Base-by-base conservation (phyloP, 2,888 invertebrate genomes). In the Lathronympha strigana region DNA sequence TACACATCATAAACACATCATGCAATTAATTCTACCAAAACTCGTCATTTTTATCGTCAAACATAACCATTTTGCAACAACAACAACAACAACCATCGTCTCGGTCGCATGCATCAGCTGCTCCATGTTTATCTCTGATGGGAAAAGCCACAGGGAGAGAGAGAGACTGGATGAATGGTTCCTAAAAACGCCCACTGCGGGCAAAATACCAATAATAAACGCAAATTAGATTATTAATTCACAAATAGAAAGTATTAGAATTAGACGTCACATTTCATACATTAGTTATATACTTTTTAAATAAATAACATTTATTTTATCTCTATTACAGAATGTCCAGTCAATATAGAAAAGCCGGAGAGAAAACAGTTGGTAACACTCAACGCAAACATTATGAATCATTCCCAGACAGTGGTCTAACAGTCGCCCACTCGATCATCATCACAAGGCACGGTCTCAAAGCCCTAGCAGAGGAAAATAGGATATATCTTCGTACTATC, bases 371-470 rank as follows among this genome's bases (percentile, higher is more conserved):
- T 77, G 75, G 87, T 83, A 85, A 80, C 77, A 80, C 75, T 76
- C 81, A 79, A 84, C 80, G 83, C 87, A 85, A 88, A 80, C 86
- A 87, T 85, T 77, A 87, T 76, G 82, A 90, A 90, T 90, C 90
- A 90, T 90, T 90, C 90, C 91, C 85, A 81, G 79, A 84, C 83
- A 82, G 84, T 78, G 82, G 83, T 83, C 77, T 82, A 77, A 77
- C 72, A 73, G 81, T 82, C 84, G 87, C 84, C 84, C 80, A 82
- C 74, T 68, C 55, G 50, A 43, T 25, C 11, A 45, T 45, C 40
- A 51, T 51, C 38, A 38, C 50, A 50, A 50, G 50, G 57, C 57
- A 31, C 57, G 43, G 28, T 23, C 55, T 57, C 55, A 50, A n/a
- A 43, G 51, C 51, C 19, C 40, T 11, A 8, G 40, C 15, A 40